Evolutionary conservation across 1,140 invertebrate species (phyloP), one percentile per base, ranked within the genome.

Genomic region (Cydia splendana): DNA sequence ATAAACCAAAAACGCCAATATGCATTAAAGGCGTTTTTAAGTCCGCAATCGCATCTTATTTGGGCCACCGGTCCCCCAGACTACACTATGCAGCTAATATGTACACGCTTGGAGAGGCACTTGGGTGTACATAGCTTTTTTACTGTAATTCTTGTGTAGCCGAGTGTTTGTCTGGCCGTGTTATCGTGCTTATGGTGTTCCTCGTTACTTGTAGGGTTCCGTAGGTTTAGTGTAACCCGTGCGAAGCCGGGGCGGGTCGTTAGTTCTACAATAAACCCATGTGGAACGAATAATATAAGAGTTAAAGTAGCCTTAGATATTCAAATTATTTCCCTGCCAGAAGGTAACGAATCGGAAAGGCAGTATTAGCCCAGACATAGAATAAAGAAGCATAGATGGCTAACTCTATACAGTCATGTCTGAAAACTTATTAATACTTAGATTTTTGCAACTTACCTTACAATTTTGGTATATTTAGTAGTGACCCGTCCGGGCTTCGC

Each of bases 311-410:
- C 53, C n/a, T 51, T 20, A 57, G 53, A 57, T 57, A 57, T 57
- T 57, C 53, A 57, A 57, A 57, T 57, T 57, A 57, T 57, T 57
- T 57, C 53, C 53, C 1, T 57, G 53, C 53, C n/a, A 18, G 53
- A 57, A 57, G 5, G 53, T 57, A 57, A 57, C 53, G 53, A 57
- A 57, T 57, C 53, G 53, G n/a, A 57, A 57, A 57, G 53, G n/a
- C 53, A 2, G n/a, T 57, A 57, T 57, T 57, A 57, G n/a, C 10
- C 15, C 53, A 57, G 53, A 1, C 53, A 18, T 13, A 57, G 53
- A 48, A 15, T 48, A 48, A 48, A 48, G 42, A 48, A 48, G 12
- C 10, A 15, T 48, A 48, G 45, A 48, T 48, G 3, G 12, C 13
- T 13, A 48, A 13, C 13, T 48, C 15, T 15, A 48, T 13, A 45